Percentiles rank a stretch among this genome's conserved stretches.
Conservation (phyloP, 2,888 invertebrate genomes). For the Herminia tarsipennalis region DNA sequence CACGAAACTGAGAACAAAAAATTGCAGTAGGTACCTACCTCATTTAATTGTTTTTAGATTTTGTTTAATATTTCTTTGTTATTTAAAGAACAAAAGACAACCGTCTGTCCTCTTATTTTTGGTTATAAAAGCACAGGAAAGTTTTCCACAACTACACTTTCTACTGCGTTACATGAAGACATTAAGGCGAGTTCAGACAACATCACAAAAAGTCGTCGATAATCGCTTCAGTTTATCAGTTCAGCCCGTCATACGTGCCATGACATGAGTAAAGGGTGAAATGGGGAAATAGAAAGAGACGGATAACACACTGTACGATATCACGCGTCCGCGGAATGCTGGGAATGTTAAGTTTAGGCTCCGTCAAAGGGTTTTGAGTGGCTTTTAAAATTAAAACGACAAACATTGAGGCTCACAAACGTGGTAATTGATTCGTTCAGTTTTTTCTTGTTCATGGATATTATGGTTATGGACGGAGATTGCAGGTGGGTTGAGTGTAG, state of each 20-base stretch:
- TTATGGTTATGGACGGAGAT: neutral
- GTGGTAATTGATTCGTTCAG: constrained; percentile 68
- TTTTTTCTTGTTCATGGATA: constrained; percentile 39
- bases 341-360: constrained; percentile 73
- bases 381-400: constrained; percentile 80
- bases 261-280: constrained; percentile 55
- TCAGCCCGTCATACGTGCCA: constrained; percentile 42
- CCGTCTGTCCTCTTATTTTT: too few relatives aligned
- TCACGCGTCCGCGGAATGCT: constrained; percentile 70
- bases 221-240: constrained; percentile 56
- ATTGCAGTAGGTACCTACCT: too few relatives aligned
- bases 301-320: constrained; percentile 51
- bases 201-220: constrained; percentile 10
- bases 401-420: constrained; percentile 65
- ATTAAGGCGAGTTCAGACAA: constrained; percentile 1
- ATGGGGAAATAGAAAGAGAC: constrained; percentile 57
- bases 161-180: neutral
- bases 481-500: too few relatives aligned
- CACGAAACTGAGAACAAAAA: too few relatives aligned
- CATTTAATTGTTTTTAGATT: too few relatives aligned
- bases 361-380: constrained; percentile 74
- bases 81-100: too few relatives aligned
- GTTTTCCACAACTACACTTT: too few relatives aligned
- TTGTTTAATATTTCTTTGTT: too few relatives aligned
- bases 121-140: too few relatives aligned